Evolutionary conservation across 1,140 invertebrate species (phyloP).

Genomic region (Carcinoscorpius rotundicauda): DNA sequence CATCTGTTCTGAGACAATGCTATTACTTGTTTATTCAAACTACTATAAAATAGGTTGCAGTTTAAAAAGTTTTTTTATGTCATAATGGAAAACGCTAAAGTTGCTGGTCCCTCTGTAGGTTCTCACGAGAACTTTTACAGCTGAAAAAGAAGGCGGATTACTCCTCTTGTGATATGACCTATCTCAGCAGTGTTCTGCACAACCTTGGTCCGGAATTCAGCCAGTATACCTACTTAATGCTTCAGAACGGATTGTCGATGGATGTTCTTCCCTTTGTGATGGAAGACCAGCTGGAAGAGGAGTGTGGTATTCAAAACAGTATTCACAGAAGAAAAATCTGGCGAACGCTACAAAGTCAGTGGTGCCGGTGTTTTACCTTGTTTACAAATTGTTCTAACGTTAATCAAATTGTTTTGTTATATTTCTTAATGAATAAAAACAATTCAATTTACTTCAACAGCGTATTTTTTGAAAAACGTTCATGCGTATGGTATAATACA

Average conservation of each 20-base stretch:
- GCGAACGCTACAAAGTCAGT: conserved; percentile 65
- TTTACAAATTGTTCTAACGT: too few relatives aligned
- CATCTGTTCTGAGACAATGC: too few relatives aligned
- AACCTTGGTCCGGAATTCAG: conserved; percentile 74
- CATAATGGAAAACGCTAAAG: too few relatives aligned
- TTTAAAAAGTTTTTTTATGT: too few relatives aligned
- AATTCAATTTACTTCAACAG: too few relatives aligned
- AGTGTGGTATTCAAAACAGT: conserved; percentile 84
- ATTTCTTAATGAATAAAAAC: too few relatives aligned
- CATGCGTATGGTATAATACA: too few relatives aligned
- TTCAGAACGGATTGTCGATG: conserved; percentile 86
- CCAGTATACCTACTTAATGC: conserved; percentile 92
- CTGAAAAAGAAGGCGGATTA: conserved; percentile 96
- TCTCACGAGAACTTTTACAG: conserved; percentile 83
- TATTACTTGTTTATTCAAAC: too few relatives aligned
- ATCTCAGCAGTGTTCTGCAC: conserved; percentile 79
- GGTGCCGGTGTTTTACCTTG: conserved; percentile 4
- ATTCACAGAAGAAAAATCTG: conserved; percentile 84
- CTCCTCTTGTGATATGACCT: conserved; percentile 78
- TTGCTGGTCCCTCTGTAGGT: conserved; percentile 37
- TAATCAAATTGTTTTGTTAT: too few relatives aligned
- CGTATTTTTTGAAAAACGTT: too few relatives aligned
- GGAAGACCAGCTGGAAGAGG: conserved; percentile 76
- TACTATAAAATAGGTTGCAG: too few relatives aligned
- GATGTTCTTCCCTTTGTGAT: conserved; percentile 53